Percentiles rank a stretch among this genome's conserved stretches.
Conservation (phyloP, 2,888 invertebrate genomes). For the Eulithis prunata region DNA sequence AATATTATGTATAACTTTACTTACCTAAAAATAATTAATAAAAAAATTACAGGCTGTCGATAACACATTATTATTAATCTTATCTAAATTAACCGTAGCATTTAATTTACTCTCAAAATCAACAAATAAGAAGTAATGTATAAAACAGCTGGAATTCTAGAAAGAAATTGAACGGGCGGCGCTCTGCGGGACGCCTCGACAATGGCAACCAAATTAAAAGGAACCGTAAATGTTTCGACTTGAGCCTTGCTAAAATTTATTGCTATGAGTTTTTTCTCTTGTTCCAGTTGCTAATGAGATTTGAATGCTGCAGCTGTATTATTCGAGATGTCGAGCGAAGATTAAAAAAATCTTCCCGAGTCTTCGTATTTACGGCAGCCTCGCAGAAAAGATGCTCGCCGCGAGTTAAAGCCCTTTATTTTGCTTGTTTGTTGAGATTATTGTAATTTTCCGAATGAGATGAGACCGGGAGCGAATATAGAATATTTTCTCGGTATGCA, state of each 20-base stretch:
- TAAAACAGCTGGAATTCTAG: slow-evolving; percentile 79
- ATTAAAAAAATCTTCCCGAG: slow-evolving; percentile 62
- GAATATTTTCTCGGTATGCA: slow-evolving; percentile 60
- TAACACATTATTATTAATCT: not conserved
- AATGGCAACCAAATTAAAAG: slow-evolving; percentile 84
- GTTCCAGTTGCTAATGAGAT: slow-evolving; percentile 81
- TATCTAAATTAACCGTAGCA: slow-evolving; percentile 50
- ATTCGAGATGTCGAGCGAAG: slow-evolving; percentile 65
- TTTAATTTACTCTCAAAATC: slow-evolving; percentile 73
- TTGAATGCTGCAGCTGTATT: slow-evolving; percentile 79
- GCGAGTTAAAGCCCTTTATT: slow-evolving; percentile 58
- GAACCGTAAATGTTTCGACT: slow-evolving; percentile 82
- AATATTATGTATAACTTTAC: too few species aligned
- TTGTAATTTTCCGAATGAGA: slow-evolving; percentile 50
- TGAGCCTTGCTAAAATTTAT: slow-evolving; percentile 83
- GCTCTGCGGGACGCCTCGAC: slow-evolving; percentile 79
- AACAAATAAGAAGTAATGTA: slow-evolving; percentile 80
- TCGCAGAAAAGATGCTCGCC: slow-evolving; percentile 48
- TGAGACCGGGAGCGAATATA: slow-evolving; percentile 49
- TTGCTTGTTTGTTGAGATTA: slow-evolving; percentile 55
- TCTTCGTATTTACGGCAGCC: slow-evolving; percentile 53
- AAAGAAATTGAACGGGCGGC: slow-evolving; percentile 75
- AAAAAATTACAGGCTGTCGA: not conserved
- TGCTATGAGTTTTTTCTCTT: slow-evolving; percentile 76
- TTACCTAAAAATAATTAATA: too few species aligned